These are phyloP conservation scores for Callionymus lyra DNA, from an alignment of 2,113 vertebrate species.

Conservation along the genomic window DNA sequence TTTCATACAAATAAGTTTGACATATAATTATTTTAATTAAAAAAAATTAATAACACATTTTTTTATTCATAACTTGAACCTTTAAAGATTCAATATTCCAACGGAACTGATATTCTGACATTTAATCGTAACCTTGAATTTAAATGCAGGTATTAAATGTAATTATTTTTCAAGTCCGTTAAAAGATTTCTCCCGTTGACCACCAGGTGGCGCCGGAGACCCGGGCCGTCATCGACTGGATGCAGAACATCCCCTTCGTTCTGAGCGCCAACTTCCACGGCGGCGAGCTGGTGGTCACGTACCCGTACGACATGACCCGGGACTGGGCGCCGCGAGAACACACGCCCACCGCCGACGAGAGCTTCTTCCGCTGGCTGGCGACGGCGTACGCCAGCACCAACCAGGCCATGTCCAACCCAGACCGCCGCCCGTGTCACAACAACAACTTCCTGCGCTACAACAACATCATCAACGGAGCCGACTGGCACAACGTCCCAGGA, in stretches of 20 bases:
- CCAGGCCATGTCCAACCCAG: constrained; percentile 76
- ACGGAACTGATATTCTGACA: too few species aligned
- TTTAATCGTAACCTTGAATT: too few species aligned
- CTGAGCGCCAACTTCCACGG: constrained; percentile 88
- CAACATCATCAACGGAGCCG: constrained; percentile 87
- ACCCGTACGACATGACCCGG: constrained; percentile 65
- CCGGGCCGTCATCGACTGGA: constrained; percentile 79
- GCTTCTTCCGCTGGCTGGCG: constrained; percentile 90
- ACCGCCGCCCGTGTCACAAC: constrained; percentile 78
- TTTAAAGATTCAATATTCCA: too few species aligned
- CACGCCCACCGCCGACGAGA: constrained; percentile 73
- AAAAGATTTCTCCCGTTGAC: neutral
- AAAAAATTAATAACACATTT: too few species aligned
- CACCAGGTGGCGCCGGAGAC: constrained; percentile 82
- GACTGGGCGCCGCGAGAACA: constrained; percentile 66
- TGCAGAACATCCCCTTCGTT: constrained; percentile 86
- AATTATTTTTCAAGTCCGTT: too few species aligned
- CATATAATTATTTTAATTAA: too few species aligned
- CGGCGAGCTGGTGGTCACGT: constrained; percentile 84
- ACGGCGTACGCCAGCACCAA: constrained; percentile 84
- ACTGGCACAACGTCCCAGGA: constrained; percentile 79
- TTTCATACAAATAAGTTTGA: too few species aligned
- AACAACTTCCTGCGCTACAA: constrained; percentile 75
- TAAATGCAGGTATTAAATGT: too few species aligned
- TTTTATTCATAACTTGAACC: too few species aligned